These are phyloP conservation scores for Polia nebulosa DNA, from an alignment of 2,888 invertebrate genomes.

Conservation along the genomic window DNA sequence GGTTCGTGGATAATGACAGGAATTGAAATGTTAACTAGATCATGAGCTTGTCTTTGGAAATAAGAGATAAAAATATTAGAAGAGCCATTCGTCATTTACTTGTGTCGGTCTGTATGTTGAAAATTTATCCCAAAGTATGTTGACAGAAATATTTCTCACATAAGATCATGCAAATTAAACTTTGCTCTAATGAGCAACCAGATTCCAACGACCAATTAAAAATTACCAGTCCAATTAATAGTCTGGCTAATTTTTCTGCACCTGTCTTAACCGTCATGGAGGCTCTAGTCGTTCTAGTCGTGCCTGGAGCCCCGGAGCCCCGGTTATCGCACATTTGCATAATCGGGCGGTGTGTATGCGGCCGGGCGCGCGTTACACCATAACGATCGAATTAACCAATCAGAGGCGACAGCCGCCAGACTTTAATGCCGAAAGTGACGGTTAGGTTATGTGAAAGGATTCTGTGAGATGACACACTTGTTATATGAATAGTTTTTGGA, in stretches of 20 bases:
- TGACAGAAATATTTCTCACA: not conserved
- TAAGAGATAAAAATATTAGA: too few relatives aligned
- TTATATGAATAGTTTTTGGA: constrained; percentile 26
- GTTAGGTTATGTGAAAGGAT: constrained; percentile 54
- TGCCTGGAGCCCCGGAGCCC: constrained; percentile 17
- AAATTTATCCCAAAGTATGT: not conserved
- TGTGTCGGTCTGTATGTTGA: not conserved
- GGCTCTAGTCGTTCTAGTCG: constrained; percentile 18
- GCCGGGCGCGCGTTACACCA: constrained; percentile 60
- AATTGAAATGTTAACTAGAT: not conserved
- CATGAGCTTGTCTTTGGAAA: not conserved
- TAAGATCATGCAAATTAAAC: constrained; percentile 35
- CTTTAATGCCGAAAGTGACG: constrained; percentile 49
- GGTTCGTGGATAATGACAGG: not conserved
- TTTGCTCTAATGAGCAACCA: constrained; percentile 14
- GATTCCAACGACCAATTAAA: constrained; percentile 29
- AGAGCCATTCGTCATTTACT: not conserved
- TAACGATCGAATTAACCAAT: constrained; percentile 70
- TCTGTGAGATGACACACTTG: constrained; percentile 53
- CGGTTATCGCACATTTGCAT: constrained; percentile 69
- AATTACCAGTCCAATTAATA: constrained; percentile 37
- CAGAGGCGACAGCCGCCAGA: constrained; percentile 59
- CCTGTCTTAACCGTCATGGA: constrained; percentile 41
- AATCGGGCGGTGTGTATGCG: constrained; percentile 68
- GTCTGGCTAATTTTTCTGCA: constrained; percentile 37